These are phyloP conservation scores for Porites rus DNA, from an alignment of 92 coral and sea anemone species.

Conservation along the genomic window DNA sequence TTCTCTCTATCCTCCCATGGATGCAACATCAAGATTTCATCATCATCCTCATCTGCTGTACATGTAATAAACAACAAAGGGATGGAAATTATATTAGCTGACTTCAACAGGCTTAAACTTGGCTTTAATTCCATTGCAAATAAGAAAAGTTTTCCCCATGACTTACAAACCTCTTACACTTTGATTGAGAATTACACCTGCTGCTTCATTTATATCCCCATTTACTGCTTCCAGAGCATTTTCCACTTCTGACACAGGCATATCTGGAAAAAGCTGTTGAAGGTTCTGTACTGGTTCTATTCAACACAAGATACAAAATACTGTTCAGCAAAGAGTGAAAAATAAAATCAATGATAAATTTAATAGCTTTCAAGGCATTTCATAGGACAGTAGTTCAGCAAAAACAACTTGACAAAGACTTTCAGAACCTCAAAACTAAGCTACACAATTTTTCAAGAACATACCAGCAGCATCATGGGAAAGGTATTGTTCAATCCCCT, in stretches of 20 bases:
- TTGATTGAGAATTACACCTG: background rate
- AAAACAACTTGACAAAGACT: constrained; percentile 12
- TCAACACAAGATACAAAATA: background rate
- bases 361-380: constrained; percentile 15
- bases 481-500: constrained; percentile 17
- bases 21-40: no score
- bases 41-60: no score
- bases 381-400: constrained; percentile 12
- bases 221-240: background rate
- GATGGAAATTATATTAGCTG: no score
- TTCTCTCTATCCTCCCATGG: no score
- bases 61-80: no score
- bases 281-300: constrained; percentile 25
- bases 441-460: constrained; percentile 1
- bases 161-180: background rate
- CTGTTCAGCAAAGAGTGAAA: constrained; percentile 13
- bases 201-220: constrained; percentile 10
- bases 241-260: constrained; percentile 7
- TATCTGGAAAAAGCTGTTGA: background rate
- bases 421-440: constrained; percentile 14
- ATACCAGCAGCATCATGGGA: background rate
- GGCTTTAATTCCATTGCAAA: background rate
- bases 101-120: background rate
- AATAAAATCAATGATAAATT: constrained; percentile 6
- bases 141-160: background rate